Evolutionary conservation across 2,113 vertebrate genomes (phyloP).

Genomic region (Cardinalis cardinalis): DNA sequence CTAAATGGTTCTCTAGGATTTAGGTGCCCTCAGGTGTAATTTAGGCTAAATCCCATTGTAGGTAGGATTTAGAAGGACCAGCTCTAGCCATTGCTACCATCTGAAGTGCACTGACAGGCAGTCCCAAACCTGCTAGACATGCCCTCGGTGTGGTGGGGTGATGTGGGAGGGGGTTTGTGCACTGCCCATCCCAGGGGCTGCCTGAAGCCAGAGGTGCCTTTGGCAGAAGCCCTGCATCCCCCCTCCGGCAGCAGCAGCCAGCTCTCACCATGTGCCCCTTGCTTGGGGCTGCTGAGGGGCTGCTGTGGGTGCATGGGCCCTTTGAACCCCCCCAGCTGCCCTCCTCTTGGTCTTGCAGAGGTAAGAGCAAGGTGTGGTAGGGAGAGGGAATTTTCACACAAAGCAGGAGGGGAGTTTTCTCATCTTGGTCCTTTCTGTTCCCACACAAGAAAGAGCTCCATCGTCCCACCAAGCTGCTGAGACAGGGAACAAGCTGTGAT

Average conservation of each 20-base stretch:
- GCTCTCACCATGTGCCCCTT: accelerated
- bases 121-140: background rate
- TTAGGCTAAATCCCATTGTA: background rate
- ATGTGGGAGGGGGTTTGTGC: background rate
- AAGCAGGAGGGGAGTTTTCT: background rate
- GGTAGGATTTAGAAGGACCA: background rate
- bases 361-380: background rate
- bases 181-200: background rate
- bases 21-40: background rate
- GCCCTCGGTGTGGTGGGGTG: background rate
- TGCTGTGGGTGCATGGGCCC: background rate
- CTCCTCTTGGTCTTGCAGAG: background rate
- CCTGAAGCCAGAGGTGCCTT: background rate
- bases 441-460: background rate
- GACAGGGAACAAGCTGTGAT: background rate
- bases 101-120: background rate
- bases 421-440: background rate
- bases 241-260: background rate
- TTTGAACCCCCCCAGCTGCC: background rate
- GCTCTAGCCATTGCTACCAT: background rate
- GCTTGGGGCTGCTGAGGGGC: background rate
- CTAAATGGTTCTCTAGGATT: background rate
- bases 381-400: background rate
- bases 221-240: background rate
- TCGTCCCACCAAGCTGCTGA: background rate